phyloP scores from a whole-genome alignment of 2,113 vertebrate species.

The Bettongia penicillata region DNA sequence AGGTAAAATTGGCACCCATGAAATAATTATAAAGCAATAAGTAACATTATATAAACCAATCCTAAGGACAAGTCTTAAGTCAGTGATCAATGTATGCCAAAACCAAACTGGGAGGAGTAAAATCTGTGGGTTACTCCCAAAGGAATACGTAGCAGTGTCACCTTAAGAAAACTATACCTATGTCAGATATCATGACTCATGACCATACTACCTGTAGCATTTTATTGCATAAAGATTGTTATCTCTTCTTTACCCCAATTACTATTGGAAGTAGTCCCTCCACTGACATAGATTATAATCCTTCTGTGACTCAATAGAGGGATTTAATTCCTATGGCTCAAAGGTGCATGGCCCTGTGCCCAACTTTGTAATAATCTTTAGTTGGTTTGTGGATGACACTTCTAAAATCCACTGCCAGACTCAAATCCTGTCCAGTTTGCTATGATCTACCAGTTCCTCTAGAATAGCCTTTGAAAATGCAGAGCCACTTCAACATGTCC shows the following conservation, averaged over 20 bases:
- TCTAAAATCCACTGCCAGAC: background rate
- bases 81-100: background rate
- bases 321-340: too few species aligned
- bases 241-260: background rate
- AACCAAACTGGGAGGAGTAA: background rate
- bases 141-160: background rate
- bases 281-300: background rate
- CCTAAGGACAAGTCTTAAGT: background rate
- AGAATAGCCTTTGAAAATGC: background rate
- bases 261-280: background rate
- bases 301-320: background rate
- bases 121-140: background rate
- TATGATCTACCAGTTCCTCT: background rate
- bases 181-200: background rate
- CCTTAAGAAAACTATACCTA: background rate
- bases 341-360: too few species aligned
- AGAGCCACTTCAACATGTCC: background rate
- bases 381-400: background rate
- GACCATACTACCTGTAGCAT: background rate
- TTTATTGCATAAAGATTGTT: background rate
- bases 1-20: background rate
- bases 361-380: too few species aligned
- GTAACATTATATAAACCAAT: background rate
- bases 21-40: background rate
- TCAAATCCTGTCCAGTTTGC: background rate